Evolutionary conservation across 2,888 invertebrate genomes (phyloP).

Genomic region (Mythimna loreyi): DNA sequence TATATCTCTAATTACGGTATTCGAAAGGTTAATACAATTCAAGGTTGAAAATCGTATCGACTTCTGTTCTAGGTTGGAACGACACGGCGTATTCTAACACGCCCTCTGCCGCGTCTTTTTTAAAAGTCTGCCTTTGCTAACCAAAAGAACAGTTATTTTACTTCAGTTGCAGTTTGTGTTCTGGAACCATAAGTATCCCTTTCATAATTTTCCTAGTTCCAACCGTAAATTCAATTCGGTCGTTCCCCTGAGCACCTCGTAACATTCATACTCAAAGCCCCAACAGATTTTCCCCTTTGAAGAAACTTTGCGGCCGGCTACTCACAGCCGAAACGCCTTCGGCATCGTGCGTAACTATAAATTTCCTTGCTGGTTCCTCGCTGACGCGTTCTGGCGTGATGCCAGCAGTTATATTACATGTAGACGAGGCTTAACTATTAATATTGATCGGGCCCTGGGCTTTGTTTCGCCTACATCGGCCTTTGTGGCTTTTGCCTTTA

Average conservation of each 20-base stretch:
- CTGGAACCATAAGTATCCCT: no score
- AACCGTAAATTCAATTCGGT: neutral
- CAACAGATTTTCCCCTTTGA: conserved; percentile 51
- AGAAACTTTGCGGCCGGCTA: conserved; percentile 63
- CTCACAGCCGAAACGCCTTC: conserved; percentile 63
- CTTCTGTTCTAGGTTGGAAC: no score
- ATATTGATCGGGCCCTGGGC: conserved; percentile 63
- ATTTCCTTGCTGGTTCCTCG: conserved; percentile 69
- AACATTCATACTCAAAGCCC: conserved; percentile 33
- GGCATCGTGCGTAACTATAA: conserved; percentile 69
- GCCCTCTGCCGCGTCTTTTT: no score
- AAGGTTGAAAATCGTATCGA: no score
- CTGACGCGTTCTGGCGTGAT: conserved; percentile 70
- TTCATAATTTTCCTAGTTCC: no score
- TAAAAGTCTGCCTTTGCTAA: no score
- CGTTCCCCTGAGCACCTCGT: neutral
- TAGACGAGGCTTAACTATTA: conserved; percentile 63
- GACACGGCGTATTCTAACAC: no score
- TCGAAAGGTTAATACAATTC: no score
- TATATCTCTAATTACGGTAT: no score
- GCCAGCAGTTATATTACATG: conserved; percentile 68
- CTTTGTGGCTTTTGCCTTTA: conserved; percentile 44
- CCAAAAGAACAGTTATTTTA: no score
- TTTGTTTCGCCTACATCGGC: conserved; percentile 58
- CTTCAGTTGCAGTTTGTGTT: no score